Conservation (phyloP, 1,140 invertebrate genomes). For the Macrosteles quadrilineatus region DNA sequence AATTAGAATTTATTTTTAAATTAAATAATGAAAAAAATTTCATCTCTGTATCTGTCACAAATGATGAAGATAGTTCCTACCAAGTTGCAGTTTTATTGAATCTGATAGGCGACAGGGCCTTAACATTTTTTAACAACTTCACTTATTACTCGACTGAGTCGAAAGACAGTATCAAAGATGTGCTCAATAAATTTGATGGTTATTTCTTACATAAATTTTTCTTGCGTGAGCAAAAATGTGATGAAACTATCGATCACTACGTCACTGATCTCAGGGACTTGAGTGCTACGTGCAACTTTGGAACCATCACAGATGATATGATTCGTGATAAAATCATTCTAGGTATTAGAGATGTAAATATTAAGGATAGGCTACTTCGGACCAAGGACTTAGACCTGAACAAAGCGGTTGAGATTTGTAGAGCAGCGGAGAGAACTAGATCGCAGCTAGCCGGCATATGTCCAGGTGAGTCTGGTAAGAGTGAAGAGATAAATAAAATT, state of each 20-base stretch:
- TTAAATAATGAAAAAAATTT: too few species aligned
- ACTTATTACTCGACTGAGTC: background rate
- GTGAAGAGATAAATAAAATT: background rate
- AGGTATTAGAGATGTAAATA: background rate
- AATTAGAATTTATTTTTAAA: too few species aligned
- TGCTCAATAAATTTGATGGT: background rate
- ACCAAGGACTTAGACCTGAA: background rate
- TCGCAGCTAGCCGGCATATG: background rate
- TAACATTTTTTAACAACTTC: conserved; percentile 1
- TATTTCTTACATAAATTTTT: conserved; percentile 8
- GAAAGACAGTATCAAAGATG: background rate
- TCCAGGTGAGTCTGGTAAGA: background rate
- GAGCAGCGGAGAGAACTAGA: background rate
- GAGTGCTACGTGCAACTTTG: background rate
- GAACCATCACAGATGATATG: background rate
- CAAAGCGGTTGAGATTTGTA: background rate
- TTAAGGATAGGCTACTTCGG: background rate
- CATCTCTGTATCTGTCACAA: too few species aligned
- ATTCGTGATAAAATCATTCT: background rate
- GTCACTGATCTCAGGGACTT: background rate
- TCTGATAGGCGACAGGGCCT: background rate
- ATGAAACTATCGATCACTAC: conserved; percentile 1
- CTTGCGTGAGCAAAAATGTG: background rate
- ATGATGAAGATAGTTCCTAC: background rate
- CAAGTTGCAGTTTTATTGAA: background rate